Evolutionary conservation across 2,888 invertebrate genomes (phyloP).

Genomic region (Latrodectus hesperus): DNA sequence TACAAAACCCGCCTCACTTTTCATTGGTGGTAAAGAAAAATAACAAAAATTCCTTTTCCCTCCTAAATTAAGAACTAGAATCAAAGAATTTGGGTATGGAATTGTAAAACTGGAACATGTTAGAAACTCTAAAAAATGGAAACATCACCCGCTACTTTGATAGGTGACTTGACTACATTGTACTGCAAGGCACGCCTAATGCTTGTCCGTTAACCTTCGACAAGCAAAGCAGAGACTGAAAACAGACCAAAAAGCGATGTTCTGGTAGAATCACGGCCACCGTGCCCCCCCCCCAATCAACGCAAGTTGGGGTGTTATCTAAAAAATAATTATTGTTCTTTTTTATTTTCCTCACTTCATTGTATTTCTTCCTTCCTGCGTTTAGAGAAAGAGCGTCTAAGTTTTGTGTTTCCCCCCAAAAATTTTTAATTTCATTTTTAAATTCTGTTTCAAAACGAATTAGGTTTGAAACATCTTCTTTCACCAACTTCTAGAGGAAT

Average conservation of each 20-base stretch:
- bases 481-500: slow-evolving; percentile 27
- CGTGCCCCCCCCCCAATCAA: slow-evolving; percentile 26
- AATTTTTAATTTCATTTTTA: slow-evolving; percentile 42
- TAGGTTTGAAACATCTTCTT: slow-evolving; percentile 7
- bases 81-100: slow-evolving; percentile 44
- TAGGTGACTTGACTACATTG: slow-evolving; percentile 62
- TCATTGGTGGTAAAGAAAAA: slow-evolving; percentile 29
- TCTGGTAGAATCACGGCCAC: slow-evolving; percentile 26
- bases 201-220: slow-evolving; percentile 56
- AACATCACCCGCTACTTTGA: slow-evolving; percentile 48
- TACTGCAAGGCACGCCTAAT: slow-evolving; percentile 61
- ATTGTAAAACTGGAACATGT: slow-evolving; percentile 62
- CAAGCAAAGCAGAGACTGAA: slow-evolving; percentile 55
- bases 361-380: slow-evolving; percentile 8
- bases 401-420: slow-evolving; percentile 13
- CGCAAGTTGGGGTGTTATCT: slow-evolving; percentile 31
- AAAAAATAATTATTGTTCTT: slow-evolving; percentile 24
- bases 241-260: slow-evolving; percentile 62
- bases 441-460: slow-evolving; percentile 1
- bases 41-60: slow-evolving; percentile 41
- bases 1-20: slow-evolving; percentile 34
- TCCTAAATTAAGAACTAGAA: slow-evolving; percentile 51
- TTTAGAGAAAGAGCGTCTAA: slow-evolving; percentile 12
- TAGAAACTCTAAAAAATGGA: slow-evolving; percentile 54
- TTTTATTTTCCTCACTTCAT: slow-evolving; percentile 32